phyloP scores from a whole-genome alignment of 2,888 invertebrate species.

The Callosobruchus maculatus region DNA sequence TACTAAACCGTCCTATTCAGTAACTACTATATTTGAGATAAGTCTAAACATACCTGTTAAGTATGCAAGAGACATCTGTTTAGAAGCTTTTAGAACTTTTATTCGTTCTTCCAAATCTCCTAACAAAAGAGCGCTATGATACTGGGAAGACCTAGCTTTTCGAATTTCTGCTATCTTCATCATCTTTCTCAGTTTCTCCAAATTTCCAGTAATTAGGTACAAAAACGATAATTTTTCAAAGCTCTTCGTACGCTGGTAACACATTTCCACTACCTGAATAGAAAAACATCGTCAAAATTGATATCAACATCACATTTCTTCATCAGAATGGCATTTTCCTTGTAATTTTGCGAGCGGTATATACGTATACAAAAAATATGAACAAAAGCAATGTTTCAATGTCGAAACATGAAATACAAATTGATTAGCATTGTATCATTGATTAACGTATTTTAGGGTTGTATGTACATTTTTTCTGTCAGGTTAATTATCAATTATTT shows the following conservation, averaged over 20 bases:
- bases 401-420: no score
- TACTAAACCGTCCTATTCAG: no score
- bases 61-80: slow-evolving; percentile 82
- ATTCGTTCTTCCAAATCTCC: slow-evolving; percentile 91
- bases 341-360: no score
- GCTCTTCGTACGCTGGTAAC: slow-evolving; percentile 98
- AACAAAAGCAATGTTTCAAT: no score
- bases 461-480: no score
- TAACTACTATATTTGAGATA: no score
- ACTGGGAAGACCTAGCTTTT: slow-evolving; percentile 95
- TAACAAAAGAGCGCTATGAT: slow-evolving; percentile 87
- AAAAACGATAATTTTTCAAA: slow-evolving; percentile 98
- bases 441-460: no score
- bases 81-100: slow-evolving; percentile 72
- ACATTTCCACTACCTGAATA: slow-evolving; percentile 92
- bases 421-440: no score
- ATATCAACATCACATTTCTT: not conserved
- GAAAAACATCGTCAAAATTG: not conserved
- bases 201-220: slow-evolving; percentile 95
- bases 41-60: slow-evolving; percentile 51
- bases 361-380: no score
- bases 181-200: slow-evolving; percentile 97
- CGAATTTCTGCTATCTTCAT: slow-evolving; percentile 98
- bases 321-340: not conserved
- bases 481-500: no score